Conservation (phyloP, 1,140 invertebrate genomes). For the Drosophila pectinifera region DNA sequence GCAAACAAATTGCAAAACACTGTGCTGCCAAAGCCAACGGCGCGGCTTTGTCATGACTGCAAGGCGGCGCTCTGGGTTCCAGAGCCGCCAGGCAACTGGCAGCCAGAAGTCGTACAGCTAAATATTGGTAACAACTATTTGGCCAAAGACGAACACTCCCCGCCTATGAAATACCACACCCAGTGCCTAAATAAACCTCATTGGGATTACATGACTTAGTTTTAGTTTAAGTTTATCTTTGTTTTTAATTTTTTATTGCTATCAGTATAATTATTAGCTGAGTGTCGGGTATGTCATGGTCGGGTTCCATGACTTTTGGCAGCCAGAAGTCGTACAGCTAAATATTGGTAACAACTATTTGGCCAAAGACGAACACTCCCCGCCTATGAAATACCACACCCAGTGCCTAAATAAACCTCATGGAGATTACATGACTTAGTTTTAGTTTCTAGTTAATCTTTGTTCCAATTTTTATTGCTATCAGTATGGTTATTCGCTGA, state of each 20-base stretch:
- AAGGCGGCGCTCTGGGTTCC: not conserved
- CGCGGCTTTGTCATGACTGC: constrained; percentile 29
- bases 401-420: no score
- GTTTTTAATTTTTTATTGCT: no score
- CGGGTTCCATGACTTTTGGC: not conserved
- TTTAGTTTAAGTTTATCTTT: not conserved
- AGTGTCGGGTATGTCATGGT: not conserved
- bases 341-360: not conserved
- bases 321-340: not conserved
- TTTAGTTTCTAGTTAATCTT: not conserved
- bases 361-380: not conserved
- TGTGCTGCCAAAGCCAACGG: constrained; percentile 52
- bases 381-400: not conserved
- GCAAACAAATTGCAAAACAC: constrained; percentile 72
- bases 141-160: not conserved
- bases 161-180: not conserved
- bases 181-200: no score
- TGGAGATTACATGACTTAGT: not conserved
- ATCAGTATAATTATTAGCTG: not conserved
- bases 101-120: no score
- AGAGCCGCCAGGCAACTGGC: not conserved
- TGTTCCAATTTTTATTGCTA: not conserved
- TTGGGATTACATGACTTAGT: not conserved
- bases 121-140: not conserved
- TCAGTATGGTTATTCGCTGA: not conserved